Conservation (phyloP, 2,797 vertebrate genomes). For the Labeo calbasu region DNA sequence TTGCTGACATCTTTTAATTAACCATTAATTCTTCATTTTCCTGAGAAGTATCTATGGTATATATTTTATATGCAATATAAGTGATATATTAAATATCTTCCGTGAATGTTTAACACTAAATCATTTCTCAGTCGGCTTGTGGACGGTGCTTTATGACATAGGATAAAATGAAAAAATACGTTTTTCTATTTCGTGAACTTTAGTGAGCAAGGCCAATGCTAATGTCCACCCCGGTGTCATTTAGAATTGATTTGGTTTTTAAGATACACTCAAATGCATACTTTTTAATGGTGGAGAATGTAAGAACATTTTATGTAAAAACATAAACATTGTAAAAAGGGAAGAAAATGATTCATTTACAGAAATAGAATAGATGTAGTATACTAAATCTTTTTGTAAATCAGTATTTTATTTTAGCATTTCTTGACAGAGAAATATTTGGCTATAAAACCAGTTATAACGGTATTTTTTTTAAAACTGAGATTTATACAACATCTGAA, state of each 20-base stretch:
- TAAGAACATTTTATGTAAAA: background rate
- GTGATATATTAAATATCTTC: conserved; percentile 46
- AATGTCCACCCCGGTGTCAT: background rate
- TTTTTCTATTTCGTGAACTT: conserved; percentile 12
- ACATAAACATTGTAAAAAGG: background rate
- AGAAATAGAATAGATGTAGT: background rate
- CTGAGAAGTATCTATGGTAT: conserved; percentile 51
- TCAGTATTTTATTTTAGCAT: background rate
- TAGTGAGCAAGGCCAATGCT: background rate
- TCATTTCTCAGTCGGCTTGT: conserved; percentile 21
- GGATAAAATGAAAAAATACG: background rate
- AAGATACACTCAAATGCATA: background rate
- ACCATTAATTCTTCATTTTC: conserved; percentile 62
- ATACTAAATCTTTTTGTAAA: background rate
- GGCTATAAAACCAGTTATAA: too few species aligned
- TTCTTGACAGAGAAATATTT: background rate
- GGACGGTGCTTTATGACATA: conserved; percentile 26
- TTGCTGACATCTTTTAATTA: conserved; percentile 65
- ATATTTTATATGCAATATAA: conserved; percentile 45
- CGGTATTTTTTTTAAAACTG: too few species aligned
- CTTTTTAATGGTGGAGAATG: background rate
- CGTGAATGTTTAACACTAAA: conserved; percentile 25
- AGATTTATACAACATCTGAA: too few species aligned
- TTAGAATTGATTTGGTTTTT: background rate
- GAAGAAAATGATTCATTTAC: background rate